Evolutionary conservation across 1,140 invertebrate species (phyloP).

Genomic region (Arion vulgaris): DNA sequence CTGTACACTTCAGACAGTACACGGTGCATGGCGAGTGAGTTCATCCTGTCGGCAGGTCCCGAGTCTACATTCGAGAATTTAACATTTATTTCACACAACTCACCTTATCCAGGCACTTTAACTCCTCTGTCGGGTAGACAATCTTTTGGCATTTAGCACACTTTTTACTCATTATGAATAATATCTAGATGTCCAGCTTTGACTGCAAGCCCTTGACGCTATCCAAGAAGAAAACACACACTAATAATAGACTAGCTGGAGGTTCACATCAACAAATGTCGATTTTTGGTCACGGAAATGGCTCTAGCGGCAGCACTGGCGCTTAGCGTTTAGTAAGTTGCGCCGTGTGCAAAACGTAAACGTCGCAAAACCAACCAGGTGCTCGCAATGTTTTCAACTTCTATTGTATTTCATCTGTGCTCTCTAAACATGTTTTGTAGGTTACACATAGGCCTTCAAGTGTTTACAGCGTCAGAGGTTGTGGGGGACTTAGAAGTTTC

Average conservation of each 20-base stretch:
- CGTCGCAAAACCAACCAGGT: background rate
- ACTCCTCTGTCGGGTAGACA: constrained; percentile 97
- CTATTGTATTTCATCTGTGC: too few species aligned
- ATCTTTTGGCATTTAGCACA: constrained; percentile 80
- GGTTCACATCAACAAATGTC: constrained; percentile 36
- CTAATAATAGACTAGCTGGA: constrained; percentile 11
- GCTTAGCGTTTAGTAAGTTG: constrained; percentile 14
- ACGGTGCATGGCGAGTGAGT: too few species aligned
- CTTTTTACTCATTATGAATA: constrained; percentile 53
- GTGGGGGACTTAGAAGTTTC: too few species aligned
- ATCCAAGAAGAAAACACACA: constrained; percentile 30
- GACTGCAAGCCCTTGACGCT: background rate
- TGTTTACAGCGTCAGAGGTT: too few species aligned
- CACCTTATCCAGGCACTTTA: constrained; percentile 99
- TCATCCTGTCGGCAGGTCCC: too few species aligned
- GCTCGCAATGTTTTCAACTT: background rate
- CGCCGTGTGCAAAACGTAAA: constrained; percentile 34
- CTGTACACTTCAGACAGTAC: too few species aligned
- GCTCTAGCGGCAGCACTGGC: constrained; percentile 14
- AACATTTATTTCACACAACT: constrained; percentile 39
- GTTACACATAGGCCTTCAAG: too few species aligned
- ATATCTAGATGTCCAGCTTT: background rate
- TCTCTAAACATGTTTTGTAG: too few species aligned
- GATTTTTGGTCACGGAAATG: constrained; percentile 42
- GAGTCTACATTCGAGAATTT: too few species aligned